Percentiles rank a stretch among this genome's conserved stretches.
Conservation (phyloP, 2,888 invertebrate species). For the Heliothis peltigera region DNA sequence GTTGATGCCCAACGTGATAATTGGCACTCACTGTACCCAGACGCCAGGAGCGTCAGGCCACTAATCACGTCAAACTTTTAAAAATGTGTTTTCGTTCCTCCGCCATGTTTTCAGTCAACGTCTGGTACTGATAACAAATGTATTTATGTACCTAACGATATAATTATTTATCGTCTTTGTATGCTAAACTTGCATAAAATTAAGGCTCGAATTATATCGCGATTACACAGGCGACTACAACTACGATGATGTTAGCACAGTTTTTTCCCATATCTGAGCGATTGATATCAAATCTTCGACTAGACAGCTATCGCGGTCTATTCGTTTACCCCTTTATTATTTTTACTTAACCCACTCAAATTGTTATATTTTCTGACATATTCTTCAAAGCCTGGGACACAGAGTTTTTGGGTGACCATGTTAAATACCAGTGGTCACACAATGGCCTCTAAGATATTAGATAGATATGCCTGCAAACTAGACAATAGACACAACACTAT, state of each 20-base stretch:
- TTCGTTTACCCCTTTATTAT: background rate
- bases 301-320: conserved; percentile 1
- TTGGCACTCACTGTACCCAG: conserved; percentile 44
- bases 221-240: conserved; percentile 23
- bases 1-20: conserved; percentile 41
- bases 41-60: conserved; percentile 32
- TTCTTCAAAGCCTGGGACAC: background rate
- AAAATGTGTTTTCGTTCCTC: conserved; percentile 44
- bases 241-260: background rate
- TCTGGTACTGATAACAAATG: conserved; percentile 52
- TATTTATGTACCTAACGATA: conserved; percentile 57
- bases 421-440: conserved; percentile 1
- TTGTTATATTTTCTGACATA: conserved; percentile 4
- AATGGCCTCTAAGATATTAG: conserved; percentile 19
- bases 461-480: conserved; percentile 21
- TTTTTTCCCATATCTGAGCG: conserved; percentile 4
- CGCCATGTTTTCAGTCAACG: conserved; percentile 33
- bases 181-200: conserved; percentile 31
- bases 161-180: conserved; percentile 43
- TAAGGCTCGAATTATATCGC: conserved; percentile 23
- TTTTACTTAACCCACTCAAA: conserved; percentile 9
- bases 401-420: conserved; percentile 8
- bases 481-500: conserved; percentile 29
- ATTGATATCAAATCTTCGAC: conserved; percentile 10
- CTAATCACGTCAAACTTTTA: conserved; percentile 43